Evolutionary conservation across 2,797 vertebrate species (phyloP).

Genomic region (Rhodeus uyekii): DNA sequence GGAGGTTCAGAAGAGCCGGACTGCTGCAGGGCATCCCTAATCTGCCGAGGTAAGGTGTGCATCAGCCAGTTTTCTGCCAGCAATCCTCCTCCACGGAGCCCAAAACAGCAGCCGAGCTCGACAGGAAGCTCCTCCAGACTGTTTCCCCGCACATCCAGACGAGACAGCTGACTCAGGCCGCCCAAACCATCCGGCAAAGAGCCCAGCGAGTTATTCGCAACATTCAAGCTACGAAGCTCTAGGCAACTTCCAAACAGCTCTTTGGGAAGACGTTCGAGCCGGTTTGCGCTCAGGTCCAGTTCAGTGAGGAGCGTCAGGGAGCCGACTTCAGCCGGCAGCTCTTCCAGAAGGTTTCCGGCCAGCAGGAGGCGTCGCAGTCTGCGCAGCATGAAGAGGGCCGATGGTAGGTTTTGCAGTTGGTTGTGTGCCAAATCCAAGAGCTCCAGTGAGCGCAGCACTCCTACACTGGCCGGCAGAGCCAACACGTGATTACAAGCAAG

Average conservation of each 20-base stretch:
- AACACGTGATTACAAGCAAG: constrained; percentile 75
- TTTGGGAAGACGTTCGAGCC: constrained; percentile 71
- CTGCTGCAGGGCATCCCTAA: constrained; percentile 67
- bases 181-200: constrained; percentile 65
- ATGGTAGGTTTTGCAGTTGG: constrained; percentile 73
- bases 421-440: constrained; percentile 78
- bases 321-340: constrained; percentile 71
- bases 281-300: constrained; percentile 77
- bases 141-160: constrained; percentile 78
- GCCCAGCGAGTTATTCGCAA: constrained; percentile 73
- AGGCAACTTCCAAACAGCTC: constrained; percentile 71
- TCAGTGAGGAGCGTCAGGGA: constrained; percentile 69
- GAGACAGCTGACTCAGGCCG: constrained; percentile 66
- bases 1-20: constrained; percentile 52
- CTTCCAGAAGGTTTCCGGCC: constrained; percentile 73
- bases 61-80: constrained; percentile 77
- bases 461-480: constrained; percentile 69
- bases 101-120: constrained; percentile 71
- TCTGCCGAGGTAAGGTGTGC: constrained; percentile 67
- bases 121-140: constrained; percentile 73
- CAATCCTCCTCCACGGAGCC: constrained; percentile 73
- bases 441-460: constrained; percentile 73
- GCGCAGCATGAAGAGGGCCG: constrained; percentile 74
- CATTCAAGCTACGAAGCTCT: constrained; percentile 70
- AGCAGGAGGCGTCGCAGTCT: constrained; percentile 76